phyloP scores from a whole-genome alignment of 2,113 vertebrate genomes.

The Gasterosteus aculeatus region DNA sequence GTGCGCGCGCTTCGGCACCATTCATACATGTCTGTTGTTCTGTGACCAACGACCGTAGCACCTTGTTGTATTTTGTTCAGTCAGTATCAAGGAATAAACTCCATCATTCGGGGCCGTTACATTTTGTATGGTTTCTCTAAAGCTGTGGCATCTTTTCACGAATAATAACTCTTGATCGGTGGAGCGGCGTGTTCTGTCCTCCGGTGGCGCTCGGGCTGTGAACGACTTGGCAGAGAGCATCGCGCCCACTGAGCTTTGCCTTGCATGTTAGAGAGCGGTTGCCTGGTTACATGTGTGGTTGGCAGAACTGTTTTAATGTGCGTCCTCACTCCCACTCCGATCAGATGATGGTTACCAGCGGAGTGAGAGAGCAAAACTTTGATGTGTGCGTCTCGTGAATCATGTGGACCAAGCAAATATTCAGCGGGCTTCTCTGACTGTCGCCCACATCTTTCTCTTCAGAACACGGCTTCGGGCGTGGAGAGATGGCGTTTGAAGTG shows the following conservation, averaged over 20 bases:
- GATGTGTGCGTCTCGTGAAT: constrained; percentile 12
- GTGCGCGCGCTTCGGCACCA: not conserved
- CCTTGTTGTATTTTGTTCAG: constrained; percentile 26
- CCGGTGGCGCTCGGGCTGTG: constrained; percentile 26
- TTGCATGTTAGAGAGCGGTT: constrained; percentile 52
- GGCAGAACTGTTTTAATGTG: constrained; percentile 41
- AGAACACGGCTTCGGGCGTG: not conserved
- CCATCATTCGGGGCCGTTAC: constrained; percentile 1
- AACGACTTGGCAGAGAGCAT: constrained; percentile 42
- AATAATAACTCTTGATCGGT: constrained; percentile 15
- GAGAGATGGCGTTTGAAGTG: not conserved
- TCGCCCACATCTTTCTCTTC: not conserved
- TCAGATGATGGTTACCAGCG: constrained; percentile 13
- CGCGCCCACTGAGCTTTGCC: constrained; percentile 40
- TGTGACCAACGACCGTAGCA: constrained; percentile 35
- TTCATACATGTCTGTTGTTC: constrained; percentile 6
- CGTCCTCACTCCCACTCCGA: constrained; percentile 45
- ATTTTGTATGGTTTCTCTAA: not conserved
- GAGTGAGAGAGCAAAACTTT: constrained; percentile 13
- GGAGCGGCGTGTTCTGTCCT: constrained; percentile 19
- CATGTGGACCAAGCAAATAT: constrained; percentile 24
- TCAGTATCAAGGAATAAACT: constrained; percentile 28
- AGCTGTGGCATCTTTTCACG: not conserved
- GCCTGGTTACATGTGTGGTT: constrained; percentile 67
- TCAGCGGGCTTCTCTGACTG: not conserved